A percentile compares a stretch with the other conserved stretches of the same genome.
Evolutionary conservation across 2,113 vertebrate species (phyloP).

Genomic region (Chloroceryle aenea): DNA sequence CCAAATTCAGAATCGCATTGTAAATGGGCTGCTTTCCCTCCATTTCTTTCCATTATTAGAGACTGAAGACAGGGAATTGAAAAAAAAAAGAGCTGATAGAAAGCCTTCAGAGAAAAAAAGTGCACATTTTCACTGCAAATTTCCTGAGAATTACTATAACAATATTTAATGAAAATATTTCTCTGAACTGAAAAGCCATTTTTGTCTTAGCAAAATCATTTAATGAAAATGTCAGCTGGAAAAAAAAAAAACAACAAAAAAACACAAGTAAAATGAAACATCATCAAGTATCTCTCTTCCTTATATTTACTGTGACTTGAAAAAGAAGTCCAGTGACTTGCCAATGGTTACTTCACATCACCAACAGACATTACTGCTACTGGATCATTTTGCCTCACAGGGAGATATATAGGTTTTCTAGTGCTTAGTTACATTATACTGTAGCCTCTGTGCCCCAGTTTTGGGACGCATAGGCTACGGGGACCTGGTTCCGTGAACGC

Average conservation of each 20-base stretch:
- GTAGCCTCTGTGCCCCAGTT: too few relatives aligned
- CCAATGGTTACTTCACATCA: background rate
- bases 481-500: too few relatives aligned
- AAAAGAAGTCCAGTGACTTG: background rate
- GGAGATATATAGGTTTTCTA: background rate
- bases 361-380: background rate
- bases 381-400: background rate
- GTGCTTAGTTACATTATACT: background rate
- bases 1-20: background rate
- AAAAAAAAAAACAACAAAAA: background rate
- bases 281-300: background rate
- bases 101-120: background rate
- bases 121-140: background rate
- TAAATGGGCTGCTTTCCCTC: background rate
- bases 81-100: background rate
- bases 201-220: background rate
- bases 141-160: background rate
- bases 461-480: too few relatives aligned
- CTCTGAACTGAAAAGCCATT: fast-evolving
- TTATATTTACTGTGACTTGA: background rate
- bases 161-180: background rate
- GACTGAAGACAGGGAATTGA: background rate
- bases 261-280: background rate
- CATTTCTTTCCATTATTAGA: background rate
- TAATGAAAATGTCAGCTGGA: background rate